Percentiles rank a stretch among this genome's conserved stretches.
phyloP scores from a whole-genome alignment of 2,888 invertebrate species.

The Bellardia bayeri region DNA sequence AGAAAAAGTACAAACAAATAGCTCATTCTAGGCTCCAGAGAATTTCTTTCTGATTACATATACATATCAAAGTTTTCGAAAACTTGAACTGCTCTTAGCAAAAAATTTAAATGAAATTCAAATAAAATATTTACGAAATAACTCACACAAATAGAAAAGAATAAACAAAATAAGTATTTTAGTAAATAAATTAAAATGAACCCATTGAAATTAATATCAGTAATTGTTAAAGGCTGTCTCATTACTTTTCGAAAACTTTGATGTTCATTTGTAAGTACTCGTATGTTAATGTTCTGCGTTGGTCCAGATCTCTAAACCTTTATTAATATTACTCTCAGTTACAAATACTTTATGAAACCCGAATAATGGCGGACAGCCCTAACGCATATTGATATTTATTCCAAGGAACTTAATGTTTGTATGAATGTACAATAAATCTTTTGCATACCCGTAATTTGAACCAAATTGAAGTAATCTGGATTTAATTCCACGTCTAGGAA shows the following conservation, averaged over 20 bases:
- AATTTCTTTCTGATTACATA: not conserved
- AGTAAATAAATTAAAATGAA: slow-evolving; percentile 2
- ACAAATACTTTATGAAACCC: slow-evolving; percentile 11
- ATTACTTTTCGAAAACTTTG: slow-evolving; percentile 84
- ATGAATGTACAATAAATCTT: slow-evolving; percentile 19
- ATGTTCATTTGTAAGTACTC: slow-evolving; percentile 71
- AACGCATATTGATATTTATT: slow-evolving; percentile 81
- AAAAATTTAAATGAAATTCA: slow-evolving; percentile 31
- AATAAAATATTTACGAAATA: slow-evolving; percentile 11
- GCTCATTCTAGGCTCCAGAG: not conserved
- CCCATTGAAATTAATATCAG: slow-evolving; percentile 78
- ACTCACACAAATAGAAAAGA: not conserved
- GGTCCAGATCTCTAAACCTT: slow-evolving; percentile 9
- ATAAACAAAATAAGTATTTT: no score
- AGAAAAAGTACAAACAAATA: not conserved
- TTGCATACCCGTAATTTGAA: slow-evolving; percentile 94
- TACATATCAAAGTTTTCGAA: slow-evolving; percentile 83
- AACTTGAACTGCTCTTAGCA: slow-evolving; percentile 71
- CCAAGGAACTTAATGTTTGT: slow-evolving; percentile 53
- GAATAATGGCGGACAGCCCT: slow-evolving; percentile 83
- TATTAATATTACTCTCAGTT: slow-evolving; percentile 75
- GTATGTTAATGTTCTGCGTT: slow-evolving; percentile 41
- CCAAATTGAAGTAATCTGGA: slow-evolving; percentile 95
- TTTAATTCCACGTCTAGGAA: slow-evolving; percentile 95
- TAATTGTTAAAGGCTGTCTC: slow-evolving; percentile 83